Evolutionary conservation across 1,140 invertebrate genomes (phyloP).

Genomic region (Cecropterus lyciades): DNA sequence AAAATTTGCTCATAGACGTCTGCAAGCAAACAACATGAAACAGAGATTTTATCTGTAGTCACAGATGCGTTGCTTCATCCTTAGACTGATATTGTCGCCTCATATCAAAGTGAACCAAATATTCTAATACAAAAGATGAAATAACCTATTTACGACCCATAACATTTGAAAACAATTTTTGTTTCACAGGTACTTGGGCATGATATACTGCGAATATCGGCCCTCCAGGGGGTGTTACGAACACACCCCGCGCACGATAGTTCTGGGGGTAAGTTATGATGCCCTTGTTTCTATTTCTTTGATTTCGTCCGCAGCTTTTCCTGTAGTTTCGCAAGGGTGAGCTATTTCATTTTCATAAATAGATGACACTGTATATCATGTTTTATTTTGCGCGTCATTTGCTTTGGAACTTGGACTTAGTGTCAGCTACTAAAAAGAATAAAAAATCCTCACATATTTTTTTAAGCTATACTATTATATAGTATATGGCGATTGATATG

Average conservation of each 20-base stretch:
- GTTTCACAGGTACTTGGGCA: slow-evolving; percentile 38
- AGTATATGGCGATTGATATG: too few species aligned
- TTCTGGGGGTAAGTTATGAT: slow-evolving; percentile 18
- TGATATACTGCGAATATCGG: slow-evolving; percentile 62
- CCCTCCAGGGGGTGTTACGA: slow-evolving; percentile 51
- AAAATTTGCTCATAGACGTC: too few species aligned
- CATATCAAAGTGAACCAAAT: too few species aligned
- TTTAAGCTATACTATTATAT: too few species aligned
- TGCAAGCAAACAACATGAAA: too few species aligned
- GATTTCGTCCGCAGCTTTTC: slow-evolving; percentile 5
- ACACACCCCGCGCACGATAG: neutral
- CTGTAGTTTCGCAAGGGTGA: neutral
- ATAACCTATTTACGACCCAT: too few species aligned
- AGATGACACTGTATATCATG: neutral
- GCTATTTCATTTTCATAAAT: slow-evolving; percentile 7
- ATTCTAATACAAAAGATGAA: too few species aligned
- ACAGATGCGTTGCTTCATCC: too few species aligned
- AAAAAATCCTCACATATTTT: too few species aligned
- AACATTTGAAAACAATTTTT: neutral
- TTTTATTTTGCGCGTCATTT: slow-evolving; percentile 6
- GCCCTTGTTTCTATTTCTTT: slow-evolving; percentile 21
- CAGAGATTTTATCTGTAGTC: too few species aligned
- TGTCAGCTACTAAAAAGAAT: too few species aligned
- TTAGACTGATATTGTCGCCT: too few species aligned
- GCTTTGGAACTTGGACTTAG: neutral